phyloP scores from a whole-genome alignment of 1,140 invertebrate species.

The Cataglyphis hispanica region DNA sequence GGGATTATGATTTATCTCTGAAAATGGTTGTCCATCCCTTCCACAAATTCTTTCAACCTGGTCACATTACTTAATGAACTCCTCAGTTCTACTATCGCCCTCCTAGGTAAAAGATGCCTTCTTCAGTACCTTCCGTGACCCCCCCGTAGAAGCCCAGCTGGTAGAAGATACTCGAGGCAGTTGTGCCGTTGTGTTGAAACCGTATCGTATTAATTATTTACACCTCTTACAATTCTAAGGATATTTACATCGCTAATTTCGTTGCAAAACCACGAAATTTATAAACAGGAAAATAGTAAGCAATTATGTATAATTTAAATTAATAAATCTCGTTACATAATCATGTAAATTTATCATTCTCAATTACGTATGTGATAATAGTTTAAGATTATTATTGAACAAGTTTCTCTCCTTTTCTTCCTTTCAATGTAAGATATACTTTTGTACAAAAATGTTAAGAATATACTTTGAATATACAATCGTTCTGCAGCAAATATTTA shows the following conservation, averaged over 20 bases:
- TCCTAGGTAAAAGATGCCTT: slow-evolving; percentile 33
- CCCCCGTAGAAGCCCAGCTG: not conserved
- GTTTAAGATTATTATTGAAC: not conserved
- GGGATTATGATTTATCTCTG: slow-evolving; percentile 43
- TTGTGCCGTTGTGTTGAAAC: not conserved
- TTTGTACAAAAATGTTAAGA: too few species aligned
- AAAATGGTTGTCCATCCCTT: slow-evolving; percentile 35
- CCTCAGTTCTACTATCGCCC: slow-evolving; percentile 27
- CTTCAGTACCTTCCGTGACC: slow-evolving; percentile 14
- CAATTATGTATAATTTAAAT: not conserved
- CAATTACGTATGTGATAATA: not conserved
- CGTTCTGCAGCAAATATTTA: too few species aligned
- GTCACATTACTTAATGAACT: slow-evolving; percentile 44
- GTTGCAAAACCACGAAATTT: not conserved
- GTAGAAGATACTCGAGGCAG: not conserved
- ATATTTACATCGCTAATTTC: not conserved
- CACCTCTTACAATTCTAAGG: not conserved
- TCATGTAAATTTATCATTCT: not conserved
- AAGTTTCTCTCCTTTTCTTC: not conserved
- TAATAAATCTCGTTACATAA: not conserved
- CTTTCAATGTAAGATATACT: too few species aligned
- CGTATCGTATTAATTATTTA: not conserved
- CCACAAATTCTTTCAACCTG: slow-evolving; percentile 37
- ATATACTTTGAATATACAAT: too few species aligned
- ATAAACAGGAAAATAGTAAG: not conserved